Conservation (phyloP, 2,113 vertebrate species). For the Copsychus sechellarum region DNA sequence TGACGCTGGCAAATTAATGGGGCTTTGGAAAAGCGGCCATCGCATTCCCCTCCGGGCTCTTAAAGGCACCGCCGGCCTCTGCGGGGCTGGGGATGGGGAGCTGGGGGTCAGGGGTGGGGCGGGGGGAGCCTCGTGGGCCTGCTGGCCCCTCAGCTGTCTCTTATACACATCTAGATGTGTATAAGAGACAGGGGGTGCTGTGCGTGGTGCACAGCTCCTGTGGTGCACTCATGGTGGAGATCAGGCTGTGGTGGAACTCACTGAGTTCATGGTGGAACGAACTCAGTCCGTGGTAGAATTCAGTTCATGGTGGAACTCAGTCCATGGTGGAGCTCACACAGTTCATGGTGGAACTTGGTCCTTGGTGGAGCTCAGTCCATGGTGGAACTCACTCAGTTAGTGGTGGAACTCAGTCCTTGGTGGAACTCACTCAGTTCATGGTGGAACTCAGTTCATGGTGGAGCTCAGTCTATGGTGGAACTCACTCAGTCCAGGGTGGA, state of each 20-base stretch:
- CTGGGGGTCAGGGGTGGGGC: not conserved
- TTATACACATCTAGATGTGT: too few species aligned
- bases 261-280: accelerated
- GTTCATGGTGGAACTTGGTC: accelerated
- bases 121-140: not conserved
- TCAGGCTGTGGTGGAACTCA: not conserved
- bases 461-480: accelerated
- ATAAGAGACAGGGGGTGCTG: too few species aligned
- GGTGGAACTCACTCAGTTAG: accelerated
- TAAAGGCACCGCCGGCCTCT: not conserved
- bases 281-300: accelerated
- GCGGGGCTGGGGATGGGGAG: not conserved
- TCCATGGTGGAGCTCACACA: accelerated
- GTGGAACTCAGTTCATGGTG: accelerated
- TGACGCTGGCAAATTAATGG: constrained; percentile 52
- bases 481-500: too few species aligned
- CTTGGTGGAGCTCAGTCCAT: accelerated
- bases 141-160: accelerated
- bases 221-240: not conserved
- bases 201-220: accelerated
- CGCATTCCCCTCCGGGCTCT: not conserved
- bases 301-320: accelerated
- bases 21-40: not conserved
- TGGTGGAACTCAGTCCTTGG: accelerated
- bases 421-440: too few species aligned